Evolutionary conservation across 2,797 vertebrate species (phyloP), one percentile per base, ranked within the genome.

Genomic region (Falco columbarius): DNA sequence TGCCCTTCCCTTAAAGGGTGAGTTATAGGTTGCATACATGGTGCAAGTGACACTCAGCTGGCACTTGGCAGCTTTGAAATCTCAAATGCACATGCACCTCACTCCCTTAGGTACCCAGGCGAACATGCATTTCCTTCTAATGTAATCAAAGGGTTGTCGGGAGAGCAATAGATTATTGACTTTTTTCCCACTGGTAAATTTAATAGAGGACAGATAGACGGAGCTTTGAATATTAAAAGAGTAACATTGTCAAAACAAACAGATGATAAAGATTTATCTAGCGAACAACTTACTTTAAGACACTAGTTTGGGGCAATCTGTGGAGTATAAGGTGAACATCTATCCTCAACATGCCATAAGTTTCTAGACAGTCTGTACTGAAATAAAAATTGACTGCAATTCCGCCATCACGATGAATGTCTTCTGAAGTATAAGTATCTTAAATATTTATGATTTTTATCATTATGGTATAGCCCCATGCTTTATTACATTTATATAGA

Each of bases 231-330:
- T 46, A 74, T 49, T 18, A 47, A 56, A 63, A 74, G 19, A 38
- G 38, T 65, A 88, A 61, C 15, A 32, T 17, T 90, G 89, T 67
- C 81, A 91, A 88, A 94, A 82, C 34, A 89, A 86, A 36, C 2
- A 82, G 59, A 79, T 68, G 30, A 89, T 83, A 91, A 86, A 87
- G 80, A 94, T 95, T 87, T 93, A 93, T 93, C 58, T 59, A 88
- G 44, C 13, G 66, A 92, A 88, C 40, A 72, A 20, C 24, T 96
- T 59, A 54, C 20, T 95, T 68, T 34, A 61, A 44, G 44, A 27
- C 44, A 84, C 46, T 83, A 42, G 26, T 89, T 51, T 85, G 71
- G 84, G 76, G 38, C 51, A 89, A 56, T 66, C 62, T 91, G 4
- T 74, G 54, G 29, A 88, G 11, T 12, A 5, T 63, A 89, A 95